A percentile compares a stretch with the other conserved stretches of the same genome.
These are phyloP conservation scores for Eublepharis macularius DNA, from an alignment of 2,113 vertebrate species.

Conservation along the genomic window DNA sequence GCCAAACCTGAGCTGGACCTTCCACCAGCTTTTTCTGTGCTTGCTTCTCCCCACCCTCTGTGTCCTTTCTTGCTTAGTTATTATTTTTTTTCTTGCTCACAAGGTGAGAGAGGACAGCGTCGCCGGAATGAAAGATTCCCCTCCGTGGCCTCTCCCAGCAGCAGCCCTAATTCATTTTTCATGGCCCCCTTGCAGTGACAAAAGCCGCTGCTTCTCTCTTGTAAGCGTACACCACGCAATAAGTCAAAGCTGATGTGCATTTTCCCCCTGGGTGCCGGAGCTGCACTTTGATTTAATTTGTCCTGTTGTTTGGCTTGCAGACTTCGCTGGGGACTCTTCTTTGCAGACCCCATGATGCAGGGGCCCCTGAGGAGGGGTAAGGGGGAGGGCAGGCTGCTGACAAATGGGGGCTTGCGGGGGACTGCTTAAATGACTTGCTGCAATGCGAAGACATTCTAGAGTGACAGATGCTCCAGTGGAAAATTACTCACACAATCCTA, in stretches of 20 bases:
- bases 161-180: constrained; percentile 84
- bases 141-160: constrained; percentile 77
- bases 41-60: rapidly evolving
- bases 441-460: constrained; percentile 52
- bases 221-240: constrained; percentile 74
- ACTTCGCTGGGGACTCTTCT: constrained; percentile 60
- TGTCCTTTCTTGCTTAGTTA: not conserved
- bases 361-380: constrained; percentile 16
- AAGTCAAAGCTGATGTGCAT: constrained; percentile 83
- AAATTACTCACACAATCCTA: constrained; percentile 47
- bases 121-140: constrained; percentile 79
- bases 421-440: constrained; percentile 75
- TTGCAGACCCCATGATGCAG: constrained; percentile 33
- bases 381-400: constrained; percentile 52
- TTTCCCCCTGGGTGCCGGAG: constrained; percentile 76
- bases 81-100: constrained; percentile 48
- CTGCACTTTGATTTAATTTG: constrained; percentile 80
- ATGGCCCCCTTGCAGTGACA: constrained; percentile 82
- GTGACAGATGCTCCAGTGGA: constrained; percentile 64
- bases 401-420: constrained; percentile 73
- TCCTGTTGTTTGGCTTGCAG: constrained; percentile 74
- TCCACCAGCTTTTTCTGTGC: constrained; percentile 12
- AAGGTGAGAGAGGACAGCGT: constrained; percentile 81
- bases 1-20: constrained; percentile 9
- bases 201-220: constrained; percentile 78